Evolutionary conservation across 2,797 vertebrate species (phyloP).

Genomic region (Pelodytes ibericus): DNA sequence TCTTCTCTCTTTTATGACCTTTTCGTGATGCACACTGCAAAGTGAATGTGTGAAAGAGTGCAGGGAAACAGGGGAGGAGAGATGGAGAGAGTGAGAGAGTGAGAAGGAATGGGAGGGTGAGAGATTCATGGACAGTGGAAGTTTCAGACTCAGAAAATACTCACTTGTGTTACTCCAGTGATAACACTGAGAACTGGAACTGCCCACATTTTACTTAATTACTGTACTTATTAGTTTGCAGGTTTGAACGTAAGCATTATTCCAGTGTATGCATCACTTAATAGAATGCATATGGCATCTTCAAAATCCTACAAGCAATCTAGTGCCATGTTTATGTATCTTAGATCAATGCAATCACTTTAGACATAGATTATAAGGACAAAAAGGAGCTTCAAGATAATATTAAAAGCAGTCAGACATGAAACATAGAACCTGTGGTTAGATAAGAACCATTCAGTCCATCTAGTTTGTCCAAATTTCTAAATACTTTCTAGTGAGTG

Average conservation of each 20-base stretch:
- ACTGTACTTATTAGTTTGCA: too few species aligned
- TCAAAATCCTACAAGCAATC: too few species aligned
- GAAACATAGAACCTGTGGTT: too few species aligned
- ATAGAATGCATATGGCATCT: too few species aligned
- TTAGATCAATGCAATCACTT: background rate
- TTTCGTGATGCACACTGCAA: constrained; percentile 23
- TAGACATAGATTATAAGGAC: background rate
- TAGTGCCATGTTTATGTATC: background rate
- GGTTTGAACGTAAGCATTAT: too few species aligned
- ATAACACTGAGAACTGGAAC: background rate
- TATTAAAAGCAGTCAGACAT: too few species aligned
- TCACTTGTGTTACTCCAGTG: background rate
- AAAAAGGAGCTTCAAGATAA: too few species aligned
- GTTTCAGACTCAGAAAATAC: constrained; percentile 8
- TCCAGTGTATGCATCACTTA: too few species aligned
- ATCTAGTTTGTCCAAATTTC: too few species aligned
- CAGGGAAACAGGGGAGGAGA: constrained; percentile 17
- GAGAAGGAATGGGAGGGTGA: background rate
- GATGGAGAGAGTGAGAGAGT: constrained; percentile 1
- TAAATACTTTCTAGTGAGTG: too few species aligned
- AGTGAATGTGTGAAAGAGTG: constrained; percentile 23
- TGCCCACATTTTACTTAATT: too few species aligned
- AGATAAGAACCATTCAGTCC: too few species aligned
- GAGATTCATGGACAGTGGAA: background rate
- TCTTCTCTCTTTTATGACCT: constrained; percentile 18